A percentile compares a stretch with the other conserved stretches of the same genome.
phyloP scores from a whole-genome alignment of 2,888 invertebrate genomes.

The Cheilosia grossa region DNA sequence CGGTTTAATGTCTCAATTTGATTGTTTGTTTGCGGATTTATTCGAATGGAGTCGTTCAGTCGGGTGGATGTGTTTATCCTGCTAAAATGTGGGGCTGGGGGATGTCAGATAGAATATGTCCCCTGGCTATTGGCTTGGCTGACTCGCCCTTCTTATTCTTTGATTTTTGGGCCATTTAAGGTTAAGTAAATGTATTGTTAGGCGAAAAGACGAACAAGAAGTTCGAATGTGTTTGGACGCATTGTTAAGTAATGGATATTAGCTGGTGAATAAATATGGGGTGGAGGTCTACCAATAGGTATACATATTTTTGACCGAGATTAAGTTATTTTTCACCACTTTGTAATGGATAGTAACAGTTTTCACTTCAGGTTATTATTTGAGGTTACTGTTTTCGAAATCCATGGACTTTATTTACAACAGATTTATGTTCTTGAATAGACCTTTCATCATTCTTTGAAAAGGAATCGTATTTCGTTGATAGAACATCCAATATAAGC shows the following conservation, averaged over 20 bases:
- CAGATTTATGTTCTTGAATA: too few species aligned
- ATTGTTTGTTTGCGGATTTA: constrained; percentile 76
- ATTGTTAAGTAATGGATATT: constrained; percentile 1
- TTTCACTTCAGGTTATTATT: too few species aligned
- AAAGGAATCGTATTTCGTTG: too few species aligned
- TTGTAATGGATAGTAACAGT: too few species aligned
- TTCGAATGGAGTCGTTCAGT: constrained; percentile 69
- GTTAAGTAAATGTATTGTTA: constrained; percentile 51
- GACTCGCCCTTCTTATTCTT: constrained; percentile 7
- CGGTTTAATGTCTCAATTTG: constrained; percentile 76
- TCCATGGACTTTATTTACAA: too few species aligned
- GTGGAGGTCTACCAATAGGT: too few species aligned
- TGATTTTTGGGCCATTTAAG: constrained; percentile 27
- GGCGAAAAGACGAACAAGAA: background rate
- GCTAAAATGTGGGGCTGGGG: constrained; percentile 4
- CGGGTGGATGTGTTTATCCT: constrained; percentile 36
- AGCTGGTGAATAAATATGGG: too few species aligned
- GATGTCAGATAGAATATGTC: background rate
- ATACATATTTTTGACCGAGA: too few species aligned
- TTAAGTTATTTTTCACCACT: too few species aligned
- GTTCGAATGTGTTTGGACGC: background rate
- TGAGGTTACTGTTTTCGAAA: too few species aligned
- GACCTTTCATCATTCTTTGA: too few species aligned
- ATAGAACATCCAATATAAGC: too few species aligned
- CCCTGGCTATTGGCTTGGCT: constrained; percentile 17